Conservation (phyloP, 2,888 invertebrate genomes). For the Branchipolynoe longqiensis region DNA sequence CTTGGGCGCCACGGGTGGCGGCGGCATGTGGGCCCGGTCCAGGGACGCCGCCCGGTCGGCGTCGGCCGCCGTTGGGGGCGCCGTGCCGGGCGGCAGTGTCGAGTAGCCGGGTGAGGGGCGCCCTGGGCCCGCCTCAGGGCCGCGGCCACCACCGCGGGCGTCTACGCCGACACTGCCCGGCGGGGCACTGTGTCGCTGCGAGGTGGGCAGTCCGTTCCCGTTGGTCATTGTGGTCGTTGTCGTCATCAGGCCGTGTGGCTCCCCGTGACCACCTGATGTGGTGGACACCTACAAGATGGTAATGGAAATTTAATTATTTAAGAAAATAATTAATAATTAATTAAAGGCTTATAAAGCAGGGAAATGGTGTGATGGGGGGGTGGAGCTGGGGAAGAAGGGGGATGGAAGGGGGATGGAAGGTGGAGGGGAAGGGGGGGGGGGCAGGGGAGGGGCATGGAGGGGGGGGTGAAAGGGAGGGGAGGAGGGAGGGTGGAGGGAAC, state of each 20-base stretch:
- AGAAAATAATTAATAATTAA: too few relatives aligned
- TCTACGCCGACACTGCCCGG: neutral
- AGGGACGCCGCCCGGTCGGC: slow-evolving; percentile 46
- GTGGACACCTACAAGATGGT: too few relatives aligned
- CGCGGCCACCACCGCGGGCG: neutral
- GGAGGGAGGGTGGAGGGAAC: too few relatives aligned
- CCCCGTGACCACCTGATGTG: neutral
- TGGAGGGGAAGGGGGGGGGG: too few relatives aligned
- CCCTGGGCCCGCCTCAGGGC: neutral
- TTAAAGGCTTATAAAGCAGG: too few relatives aligned
- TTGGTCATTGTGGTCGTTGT: neutral
- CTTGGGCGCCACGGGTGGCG: slow-evolving; percentile 45
- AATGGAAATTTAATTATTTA: too few relatives aligned
- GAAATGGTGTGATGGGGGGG: too few relatives aligned
- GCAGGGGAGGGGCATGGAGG: too few relatives aligned
- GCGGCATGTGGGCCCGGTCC: slow-evolving; percentile 48
- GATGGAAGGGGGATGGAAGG: too few relatives aligned
- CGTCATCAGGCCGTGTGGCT: too few relatives aligned
- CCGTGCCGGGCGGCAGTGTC: slow-evolving; percentile 60
- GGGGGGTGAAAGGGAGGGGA: too few relatives aligned
- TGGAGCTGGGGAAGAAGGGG: too few relatives aligned
- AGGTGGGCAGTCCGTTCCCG: neutral
- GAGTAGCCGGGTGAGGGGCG: neutral
- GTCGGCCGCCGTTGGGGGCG: slow-evolving; percentile 36
- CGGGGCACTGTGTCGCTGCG: slow-evolving; percentile 26